Conservation (phyloP, 2,888 invertebrate genomes). For the Tinea semifulvella region DNA sequence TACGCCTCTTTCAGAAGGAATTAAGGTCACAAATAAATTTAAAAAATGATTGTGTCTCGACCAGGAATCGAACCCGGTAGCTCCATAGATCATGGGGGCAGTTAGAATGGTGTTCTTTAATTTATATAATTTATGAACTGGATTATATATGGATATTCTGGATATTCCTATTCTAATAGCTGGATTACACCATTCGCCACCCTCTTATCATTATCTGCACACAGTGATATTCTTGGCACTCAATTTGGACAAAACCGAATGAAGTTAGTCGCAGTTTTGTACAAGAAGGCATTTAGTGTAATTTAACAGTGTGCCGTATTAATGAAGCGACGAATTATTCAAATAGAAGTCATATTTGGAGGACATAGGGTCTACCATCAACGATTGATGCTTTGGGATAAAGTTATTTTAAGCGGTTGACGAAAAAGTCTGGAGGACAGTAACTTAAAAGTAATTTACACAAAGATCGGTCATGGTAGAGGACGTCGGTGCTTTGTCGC, state of each 20-base stretch:
- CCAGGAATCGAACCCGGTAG: too few species aligned
- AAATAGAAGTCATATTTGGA: conserved; percentile 4
- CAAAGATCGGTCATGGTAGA: background rate
- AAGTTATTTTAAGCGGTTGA: background rate
- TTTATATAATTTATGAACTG: too few species aligned
- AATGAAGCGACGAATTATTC: conserved; percentile 4
- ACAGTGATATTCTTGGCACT: conserved; percentile 5
- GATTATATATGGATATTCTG: too few species aligned
- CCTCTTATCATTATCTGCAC: too few species aligned
- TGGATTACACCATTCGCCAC: too few species aligned
- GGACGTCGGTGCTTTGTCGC: background rate
- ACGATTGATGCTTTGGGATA: background rate
- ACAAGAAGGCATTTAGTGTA: conserved; percentile 7
- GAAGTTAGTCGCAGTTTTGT: conserved; percentile 6
- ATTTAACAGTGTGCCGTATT: conserved; percentile 6
- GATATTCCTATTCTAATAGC: too few species aligned
- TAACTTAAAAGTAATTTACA: background rate
- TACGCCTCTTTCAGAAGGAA: too few species aligned
- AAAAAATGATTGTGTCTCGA: too few species aligned
- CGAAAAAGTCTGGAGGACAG: background rate
- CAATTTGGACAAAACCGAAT: background rate
- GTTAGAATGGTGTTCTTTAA: too few species aligned
- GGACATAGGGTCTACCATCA: background rate
- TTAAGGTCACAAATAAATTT: too few species aligned
- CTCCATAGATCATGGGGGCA: too few species aligned